Evolutionary conservation across 2,113 vertebrate genomes (phyloP).

Genomic region (Thomomys bottae): DNA sequence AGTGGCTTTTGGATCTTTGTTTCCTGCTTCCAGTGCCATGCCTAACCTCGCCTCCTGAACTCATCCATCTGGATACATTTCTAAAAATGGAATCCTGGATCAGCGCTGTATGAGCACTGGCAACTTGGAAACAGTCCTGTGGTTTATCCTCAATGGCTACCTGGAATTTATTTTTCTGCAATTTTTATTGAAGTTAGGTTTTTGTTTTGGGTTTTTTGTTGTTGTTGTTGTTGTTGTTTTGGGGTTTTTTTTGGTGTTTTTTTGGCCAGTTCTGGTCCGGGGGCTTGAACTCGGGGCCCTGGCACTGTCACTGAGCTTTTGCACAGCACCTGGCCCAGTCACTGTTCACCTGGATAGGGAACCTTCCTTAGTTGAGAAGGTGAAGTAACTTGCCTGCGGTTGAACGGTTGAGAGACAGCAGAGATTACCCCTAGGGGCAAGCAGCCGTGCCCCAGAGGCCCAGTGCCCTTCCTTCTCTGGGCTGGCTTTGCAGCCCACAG

Average conservation of each 20-base stretch:
- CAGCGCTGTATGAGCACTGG: background rate
- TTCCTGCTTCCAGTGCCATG: background rate
- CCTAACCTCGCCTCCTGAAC: background rate
- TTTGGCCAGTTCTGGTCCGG: no score
- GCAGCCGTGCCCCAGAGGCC: no score
- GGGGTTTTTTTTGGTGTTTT: no score
- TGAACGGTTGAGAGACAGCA: background rate
- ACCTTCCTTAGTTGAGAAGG: background rate
- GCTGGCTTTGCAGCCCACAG: background rate
- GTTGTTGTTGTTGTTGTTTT: no score
- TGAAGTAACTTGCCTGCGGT: background rate
- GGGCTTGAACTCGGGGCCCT: no score
- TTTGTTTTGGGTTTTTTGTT: no score
- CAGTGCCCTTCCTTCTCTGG: background rate
- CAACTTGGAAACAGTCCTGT: no score
- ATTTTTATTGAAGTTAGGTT: background rate
- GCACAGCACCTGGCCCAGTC: no score
- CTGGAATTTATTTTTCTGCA: slow-evolving; percentile 3
- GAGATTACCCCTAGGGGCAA: no score
- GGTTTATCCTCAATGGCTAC: no score
- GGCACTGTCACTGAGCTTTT: no score
- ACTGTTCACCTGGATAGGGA: background rate
- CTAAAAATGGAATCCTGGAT: background rate
- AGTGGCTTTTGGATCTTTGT: background rate
- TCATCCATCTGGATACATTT: background rate